These are phyloP conservation scores for Latrodectus hesperus DNA, from an alignment of 2,888 invertebrate species.

Conservation along the genomic window DNA sequence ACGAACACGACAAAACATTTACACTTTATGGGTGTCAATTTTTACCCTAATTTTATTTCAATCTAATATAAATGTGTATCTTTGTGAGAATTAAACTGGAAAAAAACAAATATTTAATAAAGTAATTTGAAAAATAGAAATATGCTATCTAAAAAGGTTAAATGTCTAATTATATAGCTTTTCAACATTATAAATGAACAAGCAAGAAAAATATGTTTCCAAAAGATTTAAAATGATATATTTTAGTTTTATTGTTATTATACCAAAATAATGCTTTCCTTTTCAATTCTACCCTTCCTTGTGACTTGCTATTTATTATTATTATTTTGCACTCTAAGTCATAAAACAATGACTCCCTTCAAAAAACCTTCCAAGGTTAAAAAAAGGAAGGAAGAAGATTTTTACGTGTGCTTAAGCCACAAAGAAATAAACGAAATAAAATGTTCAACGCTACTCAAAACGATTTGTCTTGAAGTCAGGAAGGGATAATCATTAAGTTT, in stretches of 20 bases:
- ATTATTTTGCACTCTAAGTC: slow-evolving; percentile 16
- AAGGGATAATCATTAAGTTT: slow-evolving; percentile 50
- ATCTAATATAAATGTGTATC: no score
- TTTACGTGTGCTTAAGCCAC: slow-evolving; percentile 20
- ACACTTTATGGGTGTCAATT: no score
- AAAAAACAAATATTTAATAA: no score
- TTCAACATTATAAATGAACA: no score
- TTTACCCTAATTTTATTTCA: no score
- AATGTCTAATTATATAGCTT: no score
- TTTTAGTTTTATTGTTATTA: slow-evolving; percentile 7
- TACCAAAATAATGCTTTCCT: slow-evolving; percentile 11
- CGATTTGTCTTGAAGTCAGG: slow-evolving; percentile 21
- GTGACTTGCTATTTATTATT: slow-evolving; percentile 19
- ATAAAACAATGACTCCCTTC: slow-evolving; percentile 1
- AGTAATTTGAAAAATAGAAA: no score
- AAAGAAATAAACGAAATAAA: not conserved
- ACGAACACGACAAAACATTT: no score
- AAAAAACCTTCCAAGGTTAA: slow-evolving; percentile 3
- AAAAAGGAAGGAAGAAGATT: slow-evolving; percentile 8
- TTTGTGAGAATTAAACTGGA: no score
- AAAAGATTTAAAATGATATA: not conserved
- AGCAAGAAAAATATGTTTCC: not conserved
- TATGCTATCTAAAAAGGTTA: no score
- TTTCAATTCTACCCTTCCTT: not conserved
- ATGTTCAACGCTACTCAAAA: not conserved